Evolutionary conservation across 35 echinoderm and acorn worm species (phyloP).

Genomic region (Patiria miniata): DNA sequence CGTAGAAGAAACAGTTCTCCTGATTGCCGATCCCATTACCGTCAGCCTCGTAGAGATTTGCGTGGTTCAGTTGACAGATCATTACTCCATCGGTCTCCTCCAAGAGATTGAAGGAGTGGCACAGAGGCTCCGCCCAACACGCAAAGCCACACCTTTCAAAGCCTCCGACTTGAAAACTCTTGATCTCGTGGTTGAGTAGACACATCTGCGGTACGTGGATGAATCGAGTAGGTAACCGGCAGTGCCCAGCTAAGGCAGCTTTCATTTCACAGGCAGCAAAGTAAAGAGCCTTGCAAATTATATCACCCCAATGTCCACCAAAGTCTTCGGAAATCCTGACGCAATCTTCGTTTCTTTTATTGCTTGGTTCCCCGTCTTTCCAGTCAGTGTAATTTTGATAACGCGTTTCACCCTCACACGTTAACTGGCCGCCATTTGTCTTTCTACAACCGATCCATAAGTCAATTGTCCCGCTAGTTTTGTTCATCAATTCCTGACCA

Average conservation of each 20-base stretch:
- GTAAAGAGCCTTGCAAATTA: background rate
- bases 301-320: background rate
- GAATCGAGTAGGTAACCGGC: background rate
- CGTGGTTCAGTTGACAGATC: background rate
- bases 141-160: background rate
- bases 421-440: background rate
- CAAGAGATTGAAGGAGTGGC: conserved; percentile 12
- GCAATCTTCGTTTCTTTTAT: background rate
- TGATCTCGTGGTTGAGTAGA: conserved; percentile 9
- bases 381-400: background rate
- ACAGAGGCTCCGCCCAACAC: background rate
- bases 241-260: background rate
- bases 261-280: background rate
- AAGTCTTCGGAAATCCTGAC: background rate
- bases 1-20: background rate
- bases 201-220: background rate
- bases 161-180: background rate
- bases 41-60: background rate
- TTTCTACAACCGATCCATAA: background rate
- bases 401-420: background rate
- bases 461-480: background rate
- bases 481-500: background rate
- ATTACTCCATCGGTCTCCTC: background rate
- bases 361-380: background rate
- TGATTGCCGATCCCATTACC: background rate